Conservation (phyloP, 2,888 invertebrate genomes). For the Acrocyrtus sp. region DNA sequence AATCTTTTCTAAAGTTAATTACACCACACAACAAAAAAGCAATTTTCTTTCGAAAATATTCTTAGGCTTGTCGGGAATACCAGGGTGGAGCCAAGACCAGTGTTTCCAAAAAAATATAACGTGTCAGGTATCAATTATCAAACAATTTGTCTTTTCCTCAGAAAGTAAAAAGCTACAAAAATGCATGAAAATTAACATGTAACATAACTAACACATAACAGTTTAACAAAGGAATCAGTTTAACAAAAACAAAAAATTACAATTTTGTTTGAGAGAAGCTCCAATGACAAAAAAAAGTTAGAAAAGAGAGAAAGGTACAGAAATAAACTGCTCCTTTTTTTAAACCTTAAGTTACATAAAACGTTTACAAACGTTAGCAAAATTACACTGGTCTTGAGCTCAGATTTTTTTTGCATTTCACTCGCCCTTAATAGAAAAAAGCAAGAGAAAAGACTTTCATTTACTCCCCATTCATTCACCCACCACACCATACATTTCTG, state of each 20-base stretch:
- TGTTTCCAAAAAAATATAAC: slow-evolving; percentile 61
- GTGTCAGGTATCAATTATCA: slow-evolving; percentile 8
- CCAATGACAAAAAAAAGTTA: slow-evolving; percentile 5
- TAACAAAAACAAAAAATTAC: no score
- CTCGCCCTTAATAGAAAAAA: slow-evolving; percentile 61
- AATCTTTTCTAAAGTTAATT: no score
- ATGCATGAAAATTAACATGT: slow-evolving; percentile 1
- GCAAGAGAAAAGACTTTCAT: slow-evolving; percentile 53
- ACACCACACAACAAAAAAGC: slow-evolving; percentile 10
- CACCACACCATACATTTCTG: slow-evolving; percentile 58
- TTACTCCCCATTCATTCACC: slow-evolving; percentile 61
- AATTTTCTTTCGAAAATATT: slow-evolving; percentile 1
- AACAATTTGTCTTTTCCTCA: background rate
- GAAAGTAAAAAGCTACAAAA: background rate
- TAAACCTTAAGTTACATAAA: background rate
- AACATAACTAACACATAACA: no score
- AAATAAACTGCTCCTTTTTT: slow-evolving; percentile 15
- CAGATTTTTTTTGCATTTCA: slow-evolving; percentile 61
- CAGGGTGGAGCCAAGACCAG: slow-evolving; percentile 61
- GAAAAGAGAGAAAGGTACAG: slow-evolving; percentile 27
- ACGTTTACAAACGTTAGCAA: background rate
- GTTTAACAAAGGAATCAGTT: no score
- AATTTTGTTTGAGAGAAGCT: no score
- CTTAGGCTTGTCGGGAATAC: slow-evolving; percentile 42
- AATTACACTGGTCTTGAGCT: slow-evolving; percentile 62